Evolutionary conservation across 2,888 invertebrate species (phyloP).

Genomic region (Tanypteryx hageni): DNA sequence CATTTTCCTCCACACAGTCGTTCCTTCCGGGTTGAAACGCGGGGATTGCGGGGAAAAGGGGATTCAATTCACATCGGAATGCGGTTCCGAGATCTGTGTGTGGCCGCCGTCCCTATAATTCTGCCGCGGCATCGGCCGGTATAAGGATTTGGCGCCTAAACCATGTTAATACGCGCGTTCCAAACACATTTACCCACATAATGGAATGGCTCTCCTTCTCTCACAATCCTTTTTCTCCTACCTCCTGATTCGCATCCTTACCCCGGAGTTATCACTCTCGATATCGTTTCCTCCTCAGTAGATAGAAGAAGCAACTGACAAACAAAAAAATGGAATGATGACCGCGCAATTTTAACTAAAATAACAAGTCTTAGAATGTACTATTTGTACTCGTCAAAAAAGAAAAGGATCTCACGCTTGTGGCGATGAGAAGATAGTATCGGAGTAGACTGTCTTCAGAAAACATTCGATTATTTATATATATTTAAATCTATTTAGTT

Average conservation of each 20-base stretch:
- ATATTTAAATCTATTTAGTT: too few species aligned
- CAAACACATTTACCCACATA: not conserved
- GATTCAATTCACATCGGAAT: slow-evolving; percentile 24
- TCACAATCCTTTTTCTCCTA: not conserved
- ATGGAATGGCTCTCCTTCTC: not conserved
- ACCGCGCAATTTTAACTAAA: too few species aligned
- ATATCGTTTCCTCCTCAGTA: not conserved
- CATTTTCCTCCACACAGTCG: not conserved
- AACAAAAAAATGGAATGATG: too few species aligned
- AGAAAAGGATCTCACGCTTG: too few species aligned
- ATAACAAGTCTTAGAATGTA: too few species aligned
- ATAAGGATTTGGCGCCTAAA: slow-evolving; percentile 7
- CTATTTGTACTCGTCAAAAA: too few species aligned
- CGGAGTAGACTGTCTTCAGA: too few species aligned
- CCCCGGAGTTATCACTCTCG: not conserved
- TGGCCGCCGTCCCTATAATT: not conserved
- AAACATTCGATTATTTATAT: too few species aligned
- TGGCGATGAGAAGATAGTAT: too few species aligned
- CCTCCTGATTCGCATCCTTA: not conserved
- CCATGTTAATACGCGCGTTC: not conserved
- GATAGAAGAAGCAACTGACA: not conserved
- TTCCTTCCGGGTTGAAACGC: not conserved
- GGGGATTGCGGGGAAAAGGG: not conserved
- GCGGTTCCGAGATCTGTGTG: not conserved
- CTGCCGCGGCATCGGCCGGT: slow-evolving; percentile 13